Evolutionary conservation across 53 echinoderm and acorn worm species (phyloP).

Genomic region (Actinopyga echinites): DNA sequence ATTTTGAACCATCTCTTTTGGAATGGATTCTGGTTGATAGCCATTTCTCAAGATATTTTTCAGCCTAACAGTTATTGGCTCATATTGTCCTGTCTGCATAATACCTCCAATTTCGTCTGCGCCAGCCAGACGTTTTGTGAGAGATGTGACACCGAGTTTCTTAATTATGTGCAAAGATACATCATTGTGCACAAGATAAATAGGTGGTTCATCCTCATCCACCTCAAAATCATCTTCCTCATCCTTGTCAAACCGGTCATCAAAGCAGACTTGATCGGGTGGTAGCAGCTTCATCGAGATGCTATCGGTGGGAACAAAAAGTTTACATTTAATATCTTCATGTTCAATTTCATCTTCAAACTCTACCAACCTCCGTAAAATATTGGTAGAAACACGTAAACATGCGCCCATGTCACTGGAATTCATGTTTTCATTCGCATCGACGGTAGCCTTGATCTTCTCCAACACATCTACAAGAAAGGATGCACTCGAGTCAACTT

Average conservation of each 20-base stretch:
- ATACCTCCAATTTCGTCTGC: slow-evolving; percentile 45
- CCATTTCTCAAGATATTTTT: slow-evolving; percentile 53
- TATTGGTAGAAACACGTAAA: background rate
- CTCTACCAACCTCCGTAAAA: background rate
- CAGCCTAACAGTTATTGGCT: slow-evolving; percentile 55
- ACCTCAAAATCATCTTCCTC: background rate
- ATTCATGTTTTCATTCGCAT: no score
- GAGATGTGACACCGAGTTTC: slow-evolving; percentile 32
- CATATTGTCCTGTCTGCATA: slow-evolving; percentile 53
- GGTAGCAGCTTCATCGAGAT: background rate
- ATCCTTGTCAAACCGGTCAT: background rate
- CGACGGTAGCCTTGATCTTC: background rate
- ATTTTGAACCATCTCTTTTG: slow-evolving; percentile 91
- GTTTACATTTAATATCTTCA: background rate
- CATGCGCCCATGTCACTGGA: no score
- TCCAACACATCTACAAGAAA: background rate
- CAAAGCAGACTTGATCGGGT: slow-evolving; percentile 14
- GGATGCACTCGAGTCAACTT: background rate
- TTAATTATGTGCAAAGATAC: slow-evolving; percentile 36
- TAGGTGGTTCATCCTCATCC: slow-evolving; percentile 35
- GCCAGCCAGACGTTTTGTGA: slow-evolving; percentile 51
- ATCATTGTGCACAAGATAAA: slow-evolving; percentile 31
- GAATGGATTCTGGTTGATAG: slow-evolving; percentile 38
- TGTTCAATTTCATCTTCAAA: background rate
- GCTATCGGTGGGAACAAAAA: slow-evolving; percentile 33